Evolutionary conservation across 2,888 invertebrate species (phyloP).

Genomic region (Urechis unicinctus): DNA sequence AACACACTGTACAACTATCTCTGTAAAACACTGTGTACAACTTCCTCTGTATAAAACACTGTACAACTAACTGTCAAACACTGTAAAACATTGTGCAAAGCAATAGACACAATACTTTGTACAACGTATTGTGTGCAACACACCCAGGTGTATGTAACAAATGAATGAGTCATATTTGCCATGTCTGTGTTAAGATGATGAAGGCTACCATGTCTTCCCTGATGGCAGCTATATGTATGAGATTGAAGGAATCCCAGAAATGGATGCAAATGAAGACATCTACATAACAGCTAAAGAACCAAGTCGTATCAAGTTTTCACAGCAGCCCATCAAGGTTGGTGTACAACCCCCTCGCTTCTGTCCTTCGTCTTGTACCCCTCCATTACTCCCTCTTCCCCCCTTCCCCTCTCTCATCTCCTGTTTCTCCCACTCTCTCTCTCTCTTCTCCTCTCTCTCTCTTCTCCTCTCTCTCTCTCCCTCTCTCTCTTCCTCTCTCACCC

Average conservation of each 20-base stretch:
- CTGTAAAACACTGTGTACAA: too few species aligned
- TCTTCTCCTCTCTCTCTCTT: neutral
- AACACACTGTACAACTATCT: too few species aligned
- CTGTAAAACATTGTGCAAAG: too few species aligned
- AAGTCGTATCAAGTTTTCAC: conserved; percentile 36
- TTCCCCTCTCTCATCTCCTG: neutral
- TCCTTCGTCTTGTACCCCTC: neutral
- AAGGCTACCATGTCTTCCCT: too few species aligned
- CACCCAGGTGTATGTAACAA: too few species aligned
- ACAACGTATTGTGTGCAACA: too few species aligned
- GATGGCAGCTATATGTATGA: conserved; percentile 19
- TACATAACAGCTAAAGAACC: conserved; percentile 27
- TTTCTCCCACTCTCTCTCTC: too few species aligned
- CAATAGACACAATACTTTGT: too few species aligned
- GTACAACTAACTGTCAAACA: too few species aligned
- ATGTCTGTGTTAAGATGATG: too few species aligned
- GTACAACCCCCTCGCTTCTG: neutral
- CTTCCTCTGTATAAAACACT: too few species aligned
- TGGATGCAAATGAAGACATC: conserved; percentile 18
- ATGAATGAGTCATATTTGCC: too few species aligned
- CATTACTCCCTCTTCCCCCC: neutral
- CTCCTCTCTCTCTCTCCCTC: neutral
- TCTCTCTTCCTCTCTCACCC: neutral
- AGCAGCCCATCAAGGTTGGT: conserved; percentile 41
- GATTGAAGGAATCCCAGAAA: conserved; percentile 21